Evolutionary conservation across 30 jellyfish, hydroid and myxozoan species (phyloP).

Genomic region (Sanderia malayensis): DNA sequence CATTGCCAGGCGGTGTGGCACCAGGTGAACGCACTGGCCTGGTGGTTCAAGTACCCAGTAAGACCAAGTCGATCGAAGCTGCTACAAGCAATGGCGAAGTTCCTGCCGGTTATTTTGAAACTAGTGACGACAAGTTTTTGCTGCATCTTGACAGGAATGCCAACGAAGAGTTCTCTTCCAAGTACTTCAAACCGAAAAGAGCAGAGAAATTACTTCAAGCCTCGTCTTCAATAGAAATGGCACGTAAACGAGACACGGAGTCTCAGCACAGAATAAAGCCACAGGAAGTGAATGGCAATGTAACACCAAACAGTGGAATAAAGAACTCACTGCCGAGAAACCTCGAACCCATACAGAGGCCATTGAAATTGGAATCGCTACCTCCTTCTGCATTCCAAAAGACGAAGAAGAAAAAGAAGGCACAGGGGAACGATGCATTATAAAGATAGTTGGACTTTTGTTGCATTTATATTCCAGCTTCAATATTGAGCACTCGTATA

Average conservation of each 20-base stretch:
- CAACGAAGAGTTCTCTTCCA: slow-evolving; percentile 62
- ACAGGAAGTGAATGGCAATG: slow-evolving; percentile 29
- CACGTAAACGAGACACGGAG: slow-evolving; percentile 45
- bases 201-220: slow-evolving; percentile 84
- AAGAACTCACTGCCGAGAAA: slow-evolving; percentile 48
- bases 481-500: no score
- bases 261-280: slow-evolving; percentile 31
- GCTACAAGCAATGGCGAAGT: slow-evolving; percentile 41
- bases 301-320: slow-evolving; percentile 41
- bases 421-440: not conserved
- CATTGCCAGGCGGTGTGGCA: slow-evolving; percentile 72
- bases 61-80: slow-evolving; percentile 10
- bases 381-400: slow-evolving; percentile 84
- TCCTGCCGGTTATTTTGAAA: slow-evolving; percentile 47
- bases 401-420: slow-evolving; percentile 72
- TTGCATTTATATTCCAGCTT: no score
- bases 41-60: slow-evolving; percentile 49
- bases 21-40: slow-evolving; percentile 66
- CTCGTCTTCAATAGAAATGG: slow-evolving; percentile 51
- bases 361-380: slow-evolving; percentile 77
- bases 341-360: slow-evolving; percentile 75
- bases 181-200: slow-evolving; percentile 84
- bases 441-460: slow-evolving; percentile 1
- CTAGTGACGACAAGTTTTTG: slow-evolving; percentile 59
- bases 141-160: slow-evolving; percentile 58